Base-by-base conservation (phyloP, 2,888 invertebrate species). In the Drosophila colorata region DNA sequence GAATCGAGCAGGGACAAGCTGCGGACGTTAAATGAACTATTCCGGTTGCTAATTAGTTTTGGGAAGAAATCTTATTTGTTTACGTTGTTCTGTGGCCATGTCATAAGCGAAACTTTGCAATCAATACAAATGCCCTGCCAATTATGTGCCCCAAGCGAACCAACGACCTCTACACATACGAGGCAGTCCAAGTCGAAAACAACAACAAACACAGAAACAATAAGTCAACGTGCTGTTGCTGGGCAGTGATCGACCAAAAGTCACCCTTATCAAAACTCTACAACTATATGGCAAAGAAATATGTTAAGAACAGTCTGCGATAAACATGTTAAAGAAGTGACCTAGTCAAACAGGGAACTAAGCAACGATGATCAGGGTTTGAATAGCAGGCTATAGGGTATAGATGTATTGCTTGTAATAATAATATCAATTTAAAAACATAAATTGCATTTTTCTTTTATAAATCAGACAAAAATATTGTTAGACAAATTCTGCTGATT, bases 31-130 rank as follows among this genome's bases (percentile, higher is more conserved):
- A 77, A 69, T 77, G 59, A 64, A 73, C 68, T 65, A 57, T 57
- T 48, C 61, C 61, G 47, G 46, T 63, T 76, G 57, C 88, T 88
- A 88, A 88, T 82, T 82, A 84, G 89, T 85, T 84, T 67, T 73
- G 66, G 64, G 47, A 46, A 67, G 85, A 89, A 84, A 87, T 85
- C 79, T 69, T 85, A 64, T 80, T 88, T 87, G 85, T 67, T 74
- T 51, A 31, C 47, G 44, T 63, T 73, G 49, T 53, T 47, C 43
- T 38, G 46, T 20, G 53, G 46, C 51, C 67, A 47, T 73, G 70
- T 73, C 87, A 78, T 76, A 75, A 58, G 60, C 63, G 44, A 63
- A 79, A 79, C 64, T 69, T 69, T 66, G 75, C 71, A 71, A 74
- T 74, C 79, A 74, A 79, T 81, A 71, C 63, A 71, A 43, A 49